These are phyloP conservation scores for Leptinotarsa tumamoca DNA, from an alignment of 2,888 invertebrate genomes.

Conservation along the genomic window DNA sequence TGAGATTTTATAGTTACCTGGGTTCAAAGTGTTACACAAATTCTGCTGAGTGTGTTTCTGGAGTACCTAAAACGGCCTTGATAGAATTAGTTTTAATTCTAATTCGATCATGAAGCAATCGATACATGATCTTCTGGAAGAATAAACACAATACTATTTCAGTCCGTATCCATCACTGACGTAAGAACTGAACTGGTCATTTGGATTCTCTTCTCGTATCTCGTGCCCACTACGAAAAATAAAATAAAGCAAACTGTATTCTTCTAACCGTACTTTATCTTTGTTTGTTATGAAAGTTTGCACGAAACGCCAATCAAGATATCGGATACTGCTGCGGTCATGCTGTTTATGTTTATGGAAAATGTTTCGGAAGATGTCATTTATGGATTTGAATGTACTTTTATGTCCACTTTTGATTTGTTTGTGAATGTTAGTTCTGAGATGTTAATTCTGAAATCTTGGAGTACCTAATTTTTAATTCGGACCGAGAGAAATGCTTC, in stretches of 20 bases:
- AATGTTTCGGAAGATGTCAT: conserved; percentile 32
- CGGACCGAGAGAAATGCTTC: too few relatives aligned
- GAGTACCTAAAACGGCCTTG: too few relatives aligned
- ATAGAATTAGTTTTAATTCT: too few relatives aligned
- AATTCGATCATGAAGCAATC: too few relatives aligned
- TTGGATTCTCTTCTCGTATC: conserved; percentile 25
- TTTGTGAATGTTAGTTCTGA: background rate
- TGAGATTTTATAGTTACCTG: too few relatives aligned
- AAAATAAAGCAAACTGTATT: conserved; percentile 35
- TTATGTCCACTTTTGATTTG: background rate
- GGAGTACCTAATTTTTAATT: too few relatives aligned
- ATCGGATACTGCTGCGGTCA: conserved; percentile 39
- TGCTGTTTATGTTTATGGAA: conserved; percentile 38
- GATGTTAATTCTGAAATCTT: too few relatives aligned
- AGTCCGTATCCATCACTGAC: conserved; percentile 1
- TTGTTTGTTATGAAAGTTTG: conserved; percentile 43
- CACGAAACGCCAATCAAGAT: conserved; percentile 45
- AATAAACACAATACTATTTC: background rate
- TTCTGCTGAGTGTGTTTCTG: too few relatives aligned
- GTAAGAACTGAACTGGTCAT: conserved; percentile 5
- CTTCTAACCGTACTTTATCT: conserved; percentile 42
- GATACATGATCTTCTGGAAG: background rate
- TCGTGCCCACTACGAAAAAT: conserved; percentile 28
- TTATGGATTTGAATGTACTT: conserved; percentile 26
- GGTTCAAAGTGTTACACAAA: too few relatives aligned